Percentiles rank a stretch among this genome's conserved stretches.
Conservation (phyloP, 2,113 vertebrate genomes). For the Oncorhynchus clarkii region DNA sequence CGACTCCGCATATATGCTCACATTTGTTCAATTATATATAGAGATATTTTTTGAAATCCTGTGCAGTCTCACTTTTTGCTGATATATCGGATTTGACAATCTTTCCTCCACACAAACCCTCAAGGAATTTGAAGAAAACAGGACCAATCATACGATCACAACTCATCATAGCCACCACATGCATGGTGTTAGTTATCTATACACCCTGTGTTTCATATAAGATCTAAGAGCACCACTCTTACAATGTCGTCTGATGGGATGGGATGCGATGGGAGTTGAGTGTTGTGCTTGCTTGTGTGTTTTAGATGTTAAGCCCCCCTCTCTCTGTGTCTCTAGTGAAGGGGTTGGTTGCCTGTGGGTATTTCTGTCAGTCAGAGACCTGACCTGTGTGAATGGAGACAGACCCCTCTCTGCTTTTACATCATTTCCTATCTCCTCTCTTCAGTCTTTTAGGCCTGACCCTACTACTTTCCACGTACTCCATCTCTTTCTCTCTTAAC, state of each 20-base stretch:
- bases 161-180: no score
- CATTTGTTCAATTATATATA: no score
- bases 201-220: no score
- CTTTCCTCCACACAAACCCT: no score
- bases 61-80: no score
- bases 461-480: conserved; percentile 19
- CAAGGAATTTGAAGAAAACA: no score
- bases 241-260: neutral
- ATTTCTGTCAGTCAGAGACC: conserved; percentile 13
- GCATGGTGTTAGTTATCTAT: no score
- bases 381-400: conserved; percentile 10
- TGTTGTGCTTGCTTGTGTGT: conserved; percentile 11
- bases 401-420: conserved; percentile 48
- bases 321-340: conserved; percentile 3
- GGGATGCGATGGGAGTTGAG: conserved; percentile 2
- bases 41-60: no score
- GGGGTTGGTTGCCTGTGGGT: conserved; percentile 17
- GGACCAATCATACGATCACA: no score
- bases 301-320: neutral
- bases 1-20: no score
- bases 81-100: no score
- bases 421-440: conserved; percentile 37
- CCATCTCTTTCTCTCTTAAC: conserved; percentile 21
- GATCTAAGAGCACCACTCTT: no score
- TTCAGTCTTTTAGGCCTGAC: conserved; percentile 49